Evolutionary conservation across 2,113 vertebrate genomes (phyloP).

Genomic region (Trichechus manatus): DNA sequence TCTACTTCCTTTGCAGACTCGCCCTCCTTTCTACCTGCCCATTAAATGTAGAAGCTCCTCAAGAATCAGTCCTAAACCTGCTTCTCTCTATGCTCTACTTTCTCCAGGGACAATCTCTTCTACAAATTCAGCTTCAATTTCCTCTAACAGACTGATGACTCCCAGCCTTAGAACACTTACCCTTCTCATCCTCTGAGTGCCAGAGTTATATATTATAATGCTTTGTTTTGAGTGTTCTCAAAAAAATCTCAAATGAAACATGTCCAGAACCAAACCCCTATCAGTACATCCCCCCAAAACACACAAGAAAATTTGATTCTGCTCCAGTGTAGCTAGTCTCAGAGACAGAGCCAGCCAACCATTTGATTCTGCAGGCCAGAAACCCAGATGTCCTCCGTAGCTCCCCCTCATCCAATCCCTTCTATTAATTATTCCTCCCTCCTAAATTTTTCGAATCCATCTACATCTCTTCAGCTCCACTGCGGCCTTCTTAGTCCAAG

Average conservation of each 20-base stretch:
- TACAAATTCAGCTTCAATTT: no score
- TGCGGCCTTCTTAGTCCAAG: neutral
- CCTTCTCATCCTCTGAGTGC: no score
- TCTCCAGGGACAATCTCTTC: no score
- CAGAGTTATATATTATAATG: no score
- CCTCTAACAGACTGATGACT: no score
- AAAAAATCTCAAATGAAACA: no score
- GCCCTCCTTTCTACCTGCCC: neutral
- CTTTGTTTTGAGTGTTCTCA: no score
- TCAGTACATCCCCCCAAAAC: neutral
- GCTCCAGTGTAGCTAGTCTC: neutral
- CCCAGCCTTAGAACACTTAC: no score
- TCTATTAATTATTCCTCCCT: neutral
- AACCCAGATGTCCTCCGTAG: no score
- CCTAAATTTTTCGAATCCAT: neutral
- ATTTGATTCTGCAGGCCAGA: neutral
- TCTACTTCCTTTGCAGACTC: neutral
- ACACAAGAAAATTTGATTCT: neutral
- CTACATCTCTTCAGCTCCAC: neutral
- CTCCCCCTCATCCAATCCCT: fast-evolving
- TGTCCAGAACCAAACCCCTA: slow-evolving; percentile 59
- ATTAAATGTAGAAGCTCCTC: neutral
- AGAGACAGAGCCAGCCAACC: neutral
- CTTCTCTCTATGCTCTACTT: no score
- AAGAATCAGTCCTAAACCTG: no score